A percentile compares a stretch with the other conserved stretches of the same genome.
Conservation (phyloP, 2,888 invertebrate genomes). For the Dolichomitus sp. region DNA sequence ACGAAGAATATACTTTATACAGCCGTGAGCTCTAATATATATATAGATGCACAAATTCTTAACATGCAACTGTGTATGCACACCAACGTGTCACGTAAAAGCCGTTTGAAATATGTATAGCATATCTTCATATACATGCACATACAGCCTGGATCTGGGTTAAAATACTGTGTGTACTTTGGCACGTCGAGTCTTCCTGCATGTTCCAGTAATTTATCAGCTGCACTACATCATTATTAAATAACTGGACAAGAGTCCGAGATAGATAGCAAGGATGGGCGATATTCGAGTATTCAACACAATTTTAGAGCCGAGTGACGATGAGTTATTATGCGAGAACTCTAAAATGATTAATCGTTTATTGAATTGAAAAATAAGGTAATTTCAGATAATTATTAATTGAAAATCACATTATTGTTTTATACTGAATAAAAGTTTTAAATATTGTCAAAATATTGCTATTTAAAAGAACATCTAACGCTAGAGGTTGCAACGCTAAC, state of each 20-base stretch:
- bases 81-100: slow-evolving; percentile 50
- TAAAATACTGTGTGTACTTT: slow-evolving; percentile 17
- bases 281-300: no score
- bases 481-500: not conserved
- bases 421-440: not conserved
- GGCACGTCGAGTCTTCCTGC: not conserved
- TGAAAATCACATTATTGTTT: no score
- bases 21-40: not conserved
- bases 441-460: not conserved
- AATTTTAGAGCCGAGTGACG: no score
- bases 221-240: not conserved
- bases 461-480: not conserved
- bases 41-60: not conserved
- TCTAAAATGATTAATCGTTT: no score
- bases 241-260: not conserved
- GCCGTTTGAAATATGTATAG: slow-evolving; percentile 46
- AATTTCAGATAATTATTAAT: no score
- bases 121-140: slow-evolving; percentile 6
- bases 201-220: not conserved
- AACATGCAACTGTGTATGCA: slow-evolving; percentile 10
- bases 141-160: slow-evolving; percentile 33
- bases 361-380: no score
- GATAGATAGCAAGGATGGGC: not conserved
- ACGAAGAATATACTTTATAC: not conserved
- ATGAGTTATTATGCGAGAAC: no score